Evolutionary conservation across 2,797 vertebrate genomes (phyloP).

Genomic region (Dermochelys coriacea): DNA sequence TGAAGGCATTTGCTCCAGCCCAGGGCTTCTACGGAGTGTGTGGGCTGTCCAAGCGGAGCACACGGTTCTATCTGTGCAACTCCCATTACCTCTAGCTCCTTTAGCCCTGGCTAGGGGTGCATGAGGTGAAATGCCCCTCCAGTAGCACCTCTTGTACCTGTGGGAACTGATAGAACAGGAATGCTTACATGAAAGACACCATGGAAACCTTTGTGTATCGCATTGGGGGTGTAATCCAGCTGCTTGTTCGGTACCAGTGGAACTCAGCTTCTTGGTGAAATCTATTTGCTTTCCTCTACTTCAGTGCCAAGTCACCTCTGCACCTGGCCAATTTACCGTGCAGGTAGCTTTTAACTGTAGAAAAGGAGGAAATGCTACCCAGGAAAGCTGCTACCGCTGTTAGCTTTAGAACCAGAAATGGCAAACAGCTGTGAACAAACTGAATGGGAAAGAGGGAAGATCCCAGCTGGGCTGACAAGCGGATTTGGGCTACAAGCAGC

Average conservation of each 20-base stretch:
- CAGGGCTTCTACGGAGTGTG: neutral
- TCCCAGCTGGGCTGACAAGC: neutral
- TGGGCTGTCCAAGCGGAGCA: neutral
- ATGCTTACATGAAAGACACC: neutral
- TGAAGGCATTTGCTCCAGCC: neutral
- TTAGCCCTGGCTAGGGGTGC: neutral
- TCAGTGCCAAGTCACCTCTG: neutral
- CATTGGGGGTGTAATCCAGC: neutral
- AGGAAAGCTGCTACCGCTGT: neutral
- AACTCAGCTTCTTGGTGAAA: neutral
- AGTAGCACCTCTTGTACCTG: too few species aligned
- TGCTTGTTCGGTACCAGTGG: rapidly evolving
- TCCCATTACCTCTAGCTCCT: neutral
- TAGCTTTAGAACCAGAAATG: neutral
- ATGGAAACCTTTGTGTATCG: neutral
- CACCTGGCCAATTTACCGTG: neutral
- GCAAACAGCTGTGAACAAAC: neutral
- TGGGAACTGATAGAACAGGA: neutral
- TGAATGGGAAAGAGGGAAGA: neutral
- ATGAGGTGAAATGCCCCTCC: neutral
- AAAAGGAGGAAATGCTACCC: neutral
- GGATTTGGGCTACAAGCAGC: neutral
- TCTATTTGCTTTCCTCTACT: neutral
- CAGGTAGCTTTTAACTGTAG: neutral
- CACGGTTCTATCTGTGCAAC: rapidly evolving